Conservation (phyloP, 2,888 invertebrate genomes). For the Acanthococcus lagerstroemiae region DNA sequence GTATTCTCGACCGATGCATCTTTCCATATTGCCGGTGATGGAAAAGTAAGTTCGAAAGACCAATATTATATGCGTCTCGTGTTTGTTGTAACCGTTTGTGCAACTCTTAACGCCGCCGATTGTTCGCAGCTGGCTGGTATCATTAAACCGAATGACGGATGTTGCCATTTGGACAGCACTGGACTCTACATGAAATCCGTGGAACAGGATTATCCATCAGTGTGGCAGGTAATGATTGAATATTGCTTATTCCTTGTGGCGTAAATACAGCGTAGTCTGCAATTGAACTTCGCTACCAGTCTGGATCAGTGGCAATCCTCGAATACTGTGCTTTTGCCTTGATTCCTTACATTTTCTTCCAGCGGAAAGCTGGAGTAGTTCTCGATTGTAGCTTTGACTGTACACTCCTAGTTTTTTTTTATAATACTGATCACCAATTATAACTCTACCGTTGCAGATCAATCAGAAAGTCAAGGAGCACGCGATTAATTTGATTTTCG, state of each 20-base stretch:
- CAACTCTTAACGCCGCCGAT: neutral
- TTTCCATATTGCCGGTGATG: constrained; percentile 99
- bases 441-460: constrained; percentile 45
- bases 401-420: neutral
- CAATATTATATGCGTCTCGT: no score
- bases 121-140: constrained; percentile 67
- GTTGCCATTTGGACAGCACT: constrained; percentile 64
- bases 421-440: no score
- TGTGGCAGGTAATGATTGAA: constrained; percentile 58
- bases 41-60: constrained; percentile 78
- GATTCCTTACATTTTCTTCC: neutral
- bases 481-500: constrained; percentile 94
- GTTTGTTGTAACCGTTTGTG: no score
- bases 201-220: constrained; percentile 90
- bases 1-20: constrained; percentile 98
- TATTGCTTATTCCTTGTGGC: no score
- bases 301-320: no score
- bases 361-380: neutral
- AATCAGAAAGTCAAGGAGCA: constrained; percentile 81
- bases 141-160: constrained; percentile 85
- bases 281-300: no score
- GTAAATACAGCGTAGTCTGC: no score
- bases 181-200: constrained; percentile 71
- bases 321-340: no score
- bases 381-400: neutral